Percentiles rank a stretch among this genome's conserved stretches.
These are phyloP conservation scores for Phortica magna DNA, from an alignment of 2,888 invertebrate genomes.

Conservation along the genomic window DNA sequence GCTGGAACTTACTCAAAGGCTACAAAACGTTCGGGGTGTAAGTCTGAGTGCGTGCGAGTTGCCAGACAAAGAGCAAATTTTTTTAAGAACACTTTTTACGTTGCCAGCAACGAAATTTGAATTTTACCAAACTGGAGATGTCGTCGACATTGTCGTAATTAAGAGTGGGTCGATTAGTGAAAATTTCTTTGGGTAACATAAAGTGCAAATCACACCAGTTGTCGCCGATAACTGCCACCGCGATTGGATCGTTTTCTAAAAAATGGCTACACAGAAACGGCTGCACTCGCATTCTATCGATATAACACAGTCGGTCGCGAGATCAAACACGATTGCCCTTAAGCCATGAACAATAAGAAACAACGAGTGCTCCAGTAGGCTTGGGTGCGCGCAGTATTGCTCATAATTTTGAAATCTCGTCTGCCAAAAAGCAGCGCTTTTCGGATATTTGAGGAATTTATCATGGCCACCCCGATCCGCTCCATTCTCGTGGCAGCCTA, in stretches of 20 bases:
- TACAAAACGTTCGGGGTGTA: neutral
- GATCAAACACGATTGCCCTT: conserved; percentile 75
- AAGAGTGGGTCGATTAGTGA: neutral
- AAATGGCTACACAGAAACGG: conserved; percentile 58
- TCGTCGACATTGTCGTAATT: neutral
- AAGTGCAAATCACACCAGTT: neutral
- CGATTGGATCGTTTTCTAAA: conserved; percentile 32
- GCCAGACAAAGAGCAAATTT: neutral
- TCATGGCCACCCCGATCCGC: conserved; percentile 20
- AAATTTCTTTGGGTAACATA: too few species aligned
- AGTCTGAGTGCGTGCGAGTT: neutral
- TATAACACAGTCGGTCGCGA: conserved; percentile 53
- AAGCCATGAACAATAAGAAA: conserved; percentile 40
- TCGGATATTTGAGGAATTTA: conserved; percentile 54
- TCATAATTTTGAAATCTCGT: conserved; percentile 41
- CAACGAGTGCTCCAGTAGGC: conserved; percentile 42
- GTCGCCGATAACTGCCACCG: conserved; percentile 29
- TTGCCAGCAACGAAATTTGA: neutral
- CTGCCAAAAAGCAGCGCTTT: conserved; percentile 18
- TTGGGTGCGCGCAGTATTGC: conserved; percentile 40
- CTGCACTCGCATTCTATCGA: conserved; percentile 59
- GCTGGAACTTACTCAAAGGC: neutral
- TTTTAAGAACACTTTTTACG: neutral
- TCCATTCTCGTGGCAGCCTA: conserved; percentile 16
- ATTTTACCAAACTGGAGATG: neutral